Evolutionary conservation across 2,797 vertebrate genomes (phyloP), one percentile per base, ranked within the genome.

Genomic region (Meda fulgida): DNA sequence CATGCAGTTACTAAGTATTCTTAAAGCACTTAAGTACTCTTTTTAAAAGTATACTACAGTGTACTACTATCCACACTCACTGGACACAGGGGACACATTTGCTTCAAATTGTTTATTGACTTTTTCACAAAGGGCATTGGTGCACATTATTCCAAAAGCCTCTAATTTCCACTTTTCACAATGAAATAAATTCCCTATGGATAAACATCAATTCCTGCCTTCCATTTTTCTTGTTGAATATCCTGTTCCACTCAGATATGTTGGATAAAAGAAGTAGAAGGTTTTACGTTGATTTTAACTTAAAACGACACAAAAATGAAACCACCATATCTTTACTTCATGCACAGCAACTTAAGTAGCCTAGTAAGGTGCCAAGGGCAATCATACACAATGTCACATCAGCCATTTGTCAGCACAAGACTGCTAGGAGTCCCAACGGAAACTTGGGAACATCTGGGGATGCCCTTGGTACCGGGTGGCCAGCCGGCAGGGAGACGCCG

Each of bases 381-480:
- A 89, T 87, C 86, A 81, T 79, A 85, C 23, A 81, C 91, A 92
- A 92, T 90, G 91, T 93, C 90, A 92, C 78, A 73, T 79, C 75
- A 77, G 84, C 82, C 84, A 91, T 88, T 91, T 84, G 88, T 85
- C 66, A 78, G 72, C 58, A 86, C 83, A 84, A 87, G 88, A 40
- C 86, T 29, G 86, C 87, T 70, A 85, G 48, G 21, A 67, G 58
- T 63, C 71, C 14, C 36, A 38, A 13, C 3, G 4, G 83, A 92
- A 91, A 93, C 92, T 92, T 90, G 88, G 90, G 92, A 95, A 94
- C 94, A 94, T 94, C 94, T 94, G 94, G 93, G 90, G 85, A 85
- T 88, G 90, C 89, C 91, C 89, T 88, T 40, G 88, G 91, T 58
- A 92, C 92, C 88, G 80, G 10, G 71, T 85, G 91, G 91, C 89